Base-by-base conservation (phyloP, 1,140 invertebrate species). In the Temnothorax longispinosus region DNA sequence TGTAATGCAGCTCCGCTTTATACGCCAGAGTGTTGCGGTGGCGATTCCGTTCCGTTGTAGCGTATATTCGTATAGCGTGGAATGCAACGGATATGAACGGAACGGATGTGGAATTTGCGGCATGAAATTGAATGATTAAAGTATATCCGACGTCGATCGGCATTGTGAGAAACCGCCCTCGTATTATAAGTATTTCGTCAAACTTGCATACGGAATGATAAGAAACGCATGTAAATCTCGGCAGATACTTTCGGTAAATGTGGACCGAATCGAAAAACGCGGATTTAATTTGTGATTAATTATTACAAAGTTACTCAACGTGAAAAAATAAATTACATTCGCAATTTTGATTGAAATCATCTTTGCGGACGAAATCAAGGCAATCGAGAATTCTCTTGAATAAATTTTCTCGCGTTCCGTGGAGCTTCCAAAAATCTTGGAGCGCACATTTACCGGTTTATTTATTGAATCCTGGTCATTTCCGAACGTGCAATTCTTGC, bases 31-130 rank as follows among this genome's bases (percentile, higher is more conserved):
- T 41, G 1, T n/a, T 21, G 38, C 54, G 21, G 8, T 58, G 38
- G n/a, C 10, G n/a, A 44, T 2, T 35, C 32, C 56, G 56, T 60
- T 44, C 74, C 41, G 11, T 27, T 62, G 41, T 7, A 10, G 58
- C 8, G 27, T 8, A n/a, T 47, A 32, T 60, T 41, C 56, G 74
- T 78, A 27, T 27, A 41, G 21, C 58, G 58, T 50, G 58, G 75
- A 78, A 78, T 78, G 41, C 41, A 8, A 21, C 27, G 41, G 41
- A 32, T 75, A 41, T 35, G 52, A 15, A 44, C 54, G 54, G 21
- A 60, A 21, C 72, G n/a, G 74, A 76, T 44, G 54, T 11, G 27
- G 60, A 78, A 64, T 78, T 78, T 27, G 41, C 21, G 7, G 41
- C 18, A 62, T 5, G 75, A 50, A 64, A 15, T 18, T 35, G 6